phyloP scores from a whole-genome alignment of 2,113 vertebrate genomes.

The Alethe diademata region DNA sequence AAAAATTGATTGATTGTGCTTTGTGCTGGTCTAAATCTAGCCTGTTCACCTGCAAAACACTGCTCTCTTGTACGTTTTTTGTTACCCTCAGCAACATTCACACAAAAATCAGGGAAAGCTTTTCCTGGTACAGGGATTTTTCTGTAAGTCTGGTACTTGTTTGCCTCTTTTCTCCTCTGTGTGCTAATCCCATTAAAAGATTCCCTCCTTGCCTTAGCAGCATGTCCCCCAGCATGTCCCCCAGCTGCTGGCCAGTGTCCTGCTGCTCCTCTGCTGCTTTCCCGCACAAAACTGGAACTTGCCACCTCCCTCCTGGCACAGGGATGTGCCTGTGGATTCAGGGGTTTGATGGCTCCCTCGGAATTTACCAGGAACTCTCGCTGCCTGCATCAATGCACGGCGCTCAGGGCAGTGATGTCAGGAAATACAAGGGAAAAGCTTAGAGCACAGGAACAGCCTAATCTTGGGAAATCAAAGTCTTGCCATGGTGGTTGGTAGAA shows the following conservation, averaged over 20 bases:
- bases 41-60: constrained; percentile 25
- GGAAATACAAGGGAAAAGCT: background rate
- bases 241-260: background rate
- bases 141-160: background rate
- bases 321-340: rapidly evolving
- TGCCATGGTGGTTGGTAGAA: background rate
- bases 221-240: background rate
- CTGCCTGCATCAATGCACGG: rapidly evolving
- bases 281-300: background rate
- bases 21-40: constrained; percentile 21
- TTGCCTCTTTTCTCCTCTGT: background rate
- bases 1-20: constrained; percentile 49
- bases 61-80: constrained; percentile 18
- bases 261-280: background rate
- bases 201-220: background rate
- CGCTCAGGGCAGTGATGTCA: background rate
- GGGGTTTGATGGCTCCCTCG: background rate
- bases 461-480: background rate
- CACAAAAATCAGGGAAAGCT: background rate
- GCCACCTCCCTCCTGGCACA: background rate
- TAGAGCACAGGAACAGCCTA: background rate
- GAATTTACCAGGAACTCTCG: background rate
- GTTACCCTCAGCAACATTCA: constrained; percentile 36
- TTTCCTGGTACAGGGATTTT: background rate
- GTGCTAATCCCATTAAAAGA: constrained; percentile 4